Conservation (phyloP, 2,113 vertebrate genomes). For the Neofelis nebulosa region DNA sequence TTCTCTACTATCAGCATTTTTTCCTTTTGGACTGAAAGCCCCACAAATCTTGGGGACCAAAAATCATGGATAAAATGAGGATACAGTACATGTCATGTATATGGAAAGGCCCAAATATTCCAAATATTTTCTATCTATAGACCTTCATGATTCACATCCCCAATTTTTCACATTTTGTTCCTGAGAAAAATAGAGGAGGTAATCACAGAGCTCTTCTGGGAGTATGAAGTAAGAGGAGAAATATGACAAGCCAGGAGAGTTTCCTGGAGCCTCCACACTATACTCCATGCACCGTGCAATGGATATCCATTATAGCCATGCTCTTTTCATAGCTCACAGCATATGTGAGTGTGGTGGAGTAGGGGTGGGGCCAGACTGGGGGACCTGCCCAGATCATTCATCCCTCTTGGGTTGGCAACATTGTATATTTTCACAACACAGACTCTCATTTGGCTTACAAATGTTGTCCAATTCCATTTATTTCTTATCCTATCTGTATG, state of each 20-base stretch:
- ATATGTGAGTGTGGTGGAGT: no score
- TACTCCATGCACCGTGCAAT: no score
- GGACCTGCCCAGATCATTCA: not conserved
- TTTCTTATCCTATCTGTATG: not conserved
- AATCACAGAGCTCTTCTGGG: not conserved
- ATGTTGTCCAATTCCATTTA: not conserved
- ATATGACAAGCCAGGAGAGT: not conserved
- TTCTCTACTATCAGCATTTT: not conserved
- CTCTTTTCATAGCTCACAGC: not conserved
- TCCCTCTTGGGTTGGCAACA: not conserved
- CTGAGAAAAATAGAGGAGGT: not conserved
- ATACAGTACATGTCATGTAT: not conserved
- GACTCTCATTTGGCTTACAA: not conserved
- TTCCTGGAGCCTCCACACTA: not conserved
- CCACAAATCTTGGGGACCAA: not conserved
- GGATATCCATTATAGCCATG: not conserved
- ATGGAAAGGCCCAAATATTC: not conserved
- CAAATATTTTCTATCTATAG: not conserved
- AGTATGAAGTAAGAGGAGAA: not conserved
- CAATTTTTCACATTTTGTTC: not conserved
- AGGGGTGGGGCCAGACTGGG: no score
- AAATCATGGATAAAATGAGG: not conserved
- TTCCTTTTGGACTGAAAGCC: not conserved
- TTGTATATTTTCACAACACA: not conserved
- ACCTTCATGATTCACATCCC: not conserved